Conservation (phyloP, 2,797 vertebrate genomes). For the Chaetodon trifasciatus region DNA sequence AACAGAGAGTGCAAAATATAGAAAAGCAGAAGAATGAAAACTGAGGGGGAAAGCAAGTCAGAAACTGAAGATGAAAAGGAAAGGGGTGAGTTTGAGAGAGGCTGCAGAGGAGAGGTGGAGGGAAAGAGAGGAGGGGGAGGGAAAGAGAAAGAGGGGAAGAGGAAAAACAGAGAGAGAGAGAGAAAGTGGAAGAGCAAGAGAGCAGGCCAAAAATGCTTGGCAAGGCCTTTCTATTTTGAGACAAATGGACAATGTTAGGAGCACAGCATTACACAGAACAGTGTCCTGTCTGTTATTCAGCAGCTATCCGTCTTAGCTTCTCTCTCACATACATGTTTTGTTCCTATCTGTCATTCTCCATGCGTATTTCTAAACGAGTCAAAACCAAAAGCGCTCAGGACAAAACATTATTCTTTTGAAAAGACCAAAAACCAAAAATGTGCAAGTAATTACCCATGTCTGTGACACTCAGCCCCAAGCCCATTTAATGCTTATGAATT, state of each 20-base stretch:
- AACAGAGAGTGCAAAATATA: slow-evolving; percentile 20
- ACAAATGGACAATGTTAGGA: slow-evolving; percentile 73
- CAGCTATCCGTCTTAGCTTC: slow-evolving; percentile 31
- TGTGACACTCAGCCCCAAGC: neutral
- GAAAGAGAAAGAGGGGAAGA: slow-evolving; percentile 20
- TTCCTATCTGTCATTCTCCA: neutral
- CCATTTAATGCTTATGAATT: neutral
- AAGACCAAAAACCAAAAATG: neutral
- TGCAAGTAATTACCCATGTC: neutral
- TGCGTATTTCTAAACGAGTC: neutral
- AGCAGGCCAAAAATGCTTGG: slow-evolving; percentile 72
- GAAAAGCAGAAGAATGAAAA: slow-evolving; percentile 11
- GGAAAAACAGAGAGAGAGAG: slow-evolving; percentile 21
- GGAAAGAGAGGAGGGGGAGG: slow-evolving; percentile 6
- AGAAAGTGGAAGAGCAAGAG: slow-evolving; percentile 46
- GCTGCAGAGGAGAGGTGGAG: slow-evolving; percentile 31
- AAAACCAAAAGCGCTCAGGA: neutral
- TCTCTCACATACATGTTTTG: slow-evolving; percentile 9
- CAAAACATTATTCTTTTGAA: neutral
- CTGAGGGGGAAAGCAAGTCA: neutral
- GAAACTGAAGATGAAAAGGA: slow-evolving; percentile 28
- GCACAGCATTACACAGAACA: slow-evolving; percentile 58
- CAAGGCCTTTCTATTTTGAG: slow-evolving; percentile 77
- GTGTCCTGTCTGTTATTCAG: slow-evolving; percentile 65
- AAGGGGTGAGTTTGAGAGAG: slow-evolving; percentile 25